Evolutionary conservation across 2,797 vertebrate species (phyloP).

Genomic region (Centroberyx gerrardi): DNA sequence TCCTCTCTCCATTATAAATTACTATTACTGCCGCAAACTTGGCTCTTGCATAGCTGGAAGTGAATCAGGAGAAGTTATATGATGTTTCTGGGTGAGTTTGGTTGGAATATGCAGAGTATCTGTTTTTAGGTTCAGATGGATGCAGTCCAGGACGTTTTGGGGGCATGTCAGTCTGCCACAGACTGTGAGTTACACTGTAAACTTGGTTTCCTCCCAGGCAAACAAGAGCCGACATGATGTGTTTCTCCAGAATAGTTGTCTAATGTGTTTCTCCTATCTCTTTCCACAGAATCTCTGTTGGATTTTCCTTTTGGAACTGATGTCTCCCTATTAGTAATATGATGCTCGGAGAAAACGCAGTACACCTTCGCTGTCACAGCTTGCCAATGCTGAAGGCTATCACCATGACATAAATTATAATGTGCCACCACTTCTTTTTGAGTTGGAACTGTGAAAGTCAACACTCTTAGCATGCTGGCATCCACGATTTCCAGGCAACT

Average conservation of each 20-base stretch:
- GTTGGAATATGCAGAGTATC: background rate
- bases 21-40: background rate
- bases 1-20: background rate
- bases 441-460: conserved; percentile 20
- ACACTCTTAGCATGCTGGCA: conserved; percentile 43
- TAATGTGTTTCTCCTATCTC: conserved; percentile 28
- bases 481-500: conserved; percentile 36
- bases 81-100: background rate
- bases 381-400: background rate
- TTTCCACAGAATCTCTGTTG: conserved; percentile 49
- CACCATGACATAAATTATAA: background rate
- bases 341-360: conserved; percentile 13
- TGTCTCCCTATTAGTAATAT: conserved; percentile 15
- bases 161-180: background rate
- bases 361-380: background rate
- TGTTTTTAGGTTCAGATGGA: background rate
- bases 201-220: background rate
- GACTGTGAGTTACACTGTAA: background rate
- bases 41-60: background rate
- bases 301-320: conserved; percentile 7
- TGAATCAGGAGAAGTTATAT: background rate
- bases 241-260: background rate
- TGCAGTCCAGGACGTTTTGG: background rate
- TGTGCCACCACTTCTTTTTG: background rate
- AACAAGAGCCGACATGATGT: background rate